These are phyloP conservation scores for Rhinoraja longicauda DNA, from an alignment of 2,797 vertebrate species.

Conservation along the genomic window DNA sequence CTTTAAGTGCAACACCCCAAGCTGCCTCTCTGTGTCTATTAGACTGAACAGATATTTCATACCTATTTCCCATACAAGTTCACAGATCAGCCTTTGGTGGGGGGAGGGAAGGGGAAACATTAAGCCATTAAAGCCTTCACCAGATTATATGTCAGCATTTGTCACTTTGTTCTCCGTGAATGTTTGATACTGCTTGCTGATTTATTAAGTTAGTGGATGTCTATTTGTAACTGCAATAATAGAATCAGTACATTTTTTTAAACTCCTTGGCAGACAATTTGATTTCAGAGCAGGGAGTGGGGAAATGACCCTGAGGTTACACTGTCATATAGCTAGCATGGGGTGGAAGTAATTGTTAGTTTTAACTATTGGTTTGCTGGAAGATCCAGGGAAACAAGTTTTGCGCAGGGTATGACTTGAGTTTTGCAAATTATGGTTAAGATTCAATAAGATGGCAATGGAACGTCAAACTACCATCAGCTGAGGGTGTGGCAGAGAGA, in stretches of 20 bases:
- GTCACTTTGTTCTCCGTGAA: slow-evolving; percentile 22
- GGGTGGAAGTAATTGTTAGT: slow-evolving; percentile 20
- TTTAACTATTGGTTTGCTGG: background rate
- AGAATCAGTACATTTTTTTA: slow-evolving; percentile 35
- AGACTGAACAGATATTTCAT: slow-evolving; percentile 9
- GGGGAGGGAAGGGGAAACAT: background rate
- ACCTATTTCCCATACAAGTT: background rate
- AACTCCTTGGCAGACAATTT: slow-evolving; percentile 36
- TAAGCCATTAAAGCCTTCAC: slow-evolving; percentile 18
- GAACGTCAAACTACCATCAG: background rate
- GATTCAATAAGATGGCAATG: background rate
- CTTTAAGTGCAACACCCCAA: slow-evolving; percentile 32
- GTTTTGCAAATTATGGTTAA: background rate
- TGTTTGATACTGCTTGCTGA: slow-evolving; percentile 33
- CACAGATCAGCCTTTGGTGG: background rate
- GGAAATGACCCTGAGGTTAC: slow-evolving; percentile 26
- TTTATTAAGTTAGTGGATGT: slow-evolving; percentile 35
- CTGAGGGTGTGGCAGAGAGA: no score
- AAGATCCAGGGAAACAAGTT: background rate
- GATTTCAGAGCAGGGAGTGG: slow-evolving; percentile 23
- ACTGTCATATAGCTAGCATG: slow-evolving; percentile 13
- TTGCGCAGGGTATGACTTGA: background rate
- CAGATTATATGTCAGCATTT: slow-evolving; percentile 28
- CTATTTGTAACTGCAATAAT: slow-evolving; percentile 28
- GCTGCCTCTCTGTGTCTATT: slow-evolving; percentile 22